These are phyloP conservation scores for Vulpes lagopus DNA, from an alignment of 2,113 vertebrate genomes.

Conservation along the genomic window DNA sequence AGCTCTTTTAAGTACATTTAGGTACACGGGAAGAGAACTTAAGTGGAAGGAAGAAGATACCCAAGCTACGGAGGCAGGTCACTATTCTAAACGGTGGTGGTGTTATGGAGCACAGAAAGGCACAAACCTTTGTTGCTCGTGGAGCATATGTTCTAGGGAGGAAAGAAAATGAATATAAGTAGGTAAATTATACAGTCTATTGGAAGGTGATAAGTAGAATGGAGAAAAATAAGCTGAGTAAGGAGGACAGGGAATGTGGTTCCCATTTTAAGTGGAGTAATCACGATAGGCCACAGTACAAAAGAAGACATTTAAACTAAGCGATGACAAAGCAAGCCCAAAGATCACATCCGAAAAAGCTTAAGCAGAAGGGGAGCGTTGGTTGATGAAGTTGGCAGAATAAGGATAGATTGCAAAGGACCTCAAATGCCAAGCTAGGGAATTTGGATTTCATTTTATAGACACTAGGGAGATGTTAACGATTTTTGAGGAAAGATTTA, in stretches of 20 bases:
- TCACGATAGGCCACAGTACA: not conserved
- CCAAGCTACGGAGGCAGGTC: not conserved
- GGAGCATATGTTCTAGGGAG: not conserved
- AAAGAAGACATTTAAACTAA: not conserved
- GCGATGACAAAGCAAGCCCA: not conserved
- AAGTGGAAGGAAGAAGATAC: not conserved
- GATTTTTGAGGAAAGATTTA: constrained; percentile 63
- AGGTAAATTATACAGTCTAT: not conserved
- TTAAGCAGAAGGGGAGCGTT: constrained; percentile 58
- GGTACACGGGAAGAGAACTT: not conserved
- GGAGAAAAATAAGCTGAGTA: not conserved
- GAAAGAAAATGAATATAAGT: not conserved
- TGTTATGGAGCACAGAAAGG: not conserved
- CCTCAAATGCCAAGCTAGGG: constrained; percentile 71
- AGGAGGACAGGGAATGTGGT: not conserved
- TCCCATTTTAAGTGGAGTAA: not conserved
- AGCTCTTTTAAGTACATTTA: not conserved
- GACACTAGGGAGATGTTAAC: constrained; percentile 65
- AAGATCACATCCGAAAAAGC: constrained; percentile 5
- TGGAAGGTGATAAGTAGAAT: not conserved
- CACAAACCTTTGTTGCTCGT: not conserved
- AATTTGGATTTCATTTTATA: constrained; percentile 74
- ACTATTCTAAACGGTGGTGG: not conserved
- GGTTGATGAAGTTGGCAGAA: constrained; percentile 73
- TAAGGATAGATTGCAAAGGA: constrained; percentile 55